phyloP scores from a whole-genome alignment of 2,113 vertebrate genomes.

The Microcebus lehilahytsara region DNA sequence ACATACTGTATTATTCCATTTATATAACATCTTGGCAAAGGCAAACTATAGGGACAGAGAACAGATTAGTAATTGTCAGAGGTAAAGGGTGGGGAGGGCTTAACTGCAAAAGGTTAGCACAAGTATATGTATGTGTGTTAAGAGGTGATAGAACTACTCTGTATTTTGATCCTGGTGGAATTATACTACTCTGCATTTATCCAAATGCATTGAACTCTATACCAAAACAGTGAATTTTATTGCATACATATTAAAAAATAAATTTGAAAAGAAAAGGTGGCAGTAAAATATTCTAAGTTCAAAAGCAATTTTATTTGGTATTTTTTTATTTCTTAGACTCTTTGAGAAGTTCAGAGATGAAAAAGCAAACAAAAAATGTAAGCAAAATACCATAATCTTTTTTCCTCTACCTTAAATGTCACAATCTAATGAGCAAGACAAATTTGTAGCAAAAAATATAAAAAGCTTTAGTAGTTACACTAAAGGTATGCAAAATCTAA shows the following conservation, averaged over 20 bases:
- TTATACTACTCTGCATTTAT: neutral
- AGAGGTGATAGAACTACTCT: neutral
- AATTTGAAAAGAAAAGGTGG: neutral
- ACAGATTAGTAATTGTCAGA: neutral
- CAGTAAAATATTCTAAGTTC: constrained; percentile 32
- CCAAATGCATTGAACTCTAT: neutral
- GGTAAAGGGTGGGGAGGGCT: neutral
- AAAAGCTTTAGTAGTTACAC: neutral
- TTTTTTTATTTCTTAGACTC: constrained; percentile 14
- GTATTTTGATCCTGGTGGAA: neutral
- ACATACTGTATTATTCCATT: neutral
- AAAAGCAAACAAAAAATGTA: constrained; percentile 16
- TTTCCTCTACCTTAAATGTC: neutral
- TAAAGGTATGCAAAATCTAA: neutral
- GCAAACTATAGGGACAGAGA: neutral
- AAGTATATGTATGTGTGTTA: neutral
- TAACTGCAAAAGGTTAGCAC: neutral
- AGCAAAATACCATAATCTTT: constrained; percentile 18
- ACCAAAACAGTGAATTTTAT: neutral
- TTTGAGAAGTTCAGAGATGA: neutral
- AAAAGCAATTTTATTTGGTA: constrained; percentile 8
- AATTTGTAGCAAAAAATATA: neutral
- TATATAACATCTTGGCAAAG: neutral
- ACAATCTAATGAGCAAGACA: neutral
- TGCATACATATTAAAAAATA: neutral